Base-by-base conservation (phyloP, 2,888 invertebrate genomes). In the Petrophora chlorosata region DNA sequence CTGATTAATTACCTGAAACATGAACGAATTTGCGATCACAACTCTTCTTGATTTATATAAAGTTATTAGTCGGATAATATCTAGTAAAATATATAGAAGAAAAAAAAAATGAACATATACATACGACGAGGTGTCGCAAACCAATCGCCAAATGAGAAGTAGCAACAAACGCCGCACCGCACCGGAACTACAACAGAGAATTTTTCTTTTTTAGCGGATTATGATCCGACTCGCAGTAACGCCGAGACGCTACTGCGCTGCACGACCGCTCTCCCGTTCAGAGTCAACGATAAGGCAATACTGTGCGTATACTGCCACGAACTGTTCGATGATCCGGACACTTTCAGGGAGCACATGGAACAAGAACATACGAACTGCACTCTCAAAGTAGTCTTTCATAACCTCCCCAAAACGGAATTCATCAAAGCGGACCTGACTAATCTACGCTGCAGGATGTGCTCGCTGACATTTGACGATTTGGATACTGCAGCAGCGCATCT, bases 221-320 rank as follows among this genome's bases (percentile, higher is more conserved):
- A 73, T 61, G 86, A 85, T 70, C 80, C 84, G 53, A 75, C 84
- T 65, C 76, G 87, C 59, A 64, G 73, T 56, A 89, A 89, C 76
- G 87, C 87, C 56, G 82, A 81, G 66, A 72, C 67, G 43, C 72
- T 89, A 53, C 67, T 89, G 57, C 75, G 79, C 48, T 75, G 69
- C 73, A 80, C 86, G n/a, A 88, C 87, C 53, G 88, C 86, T 19
- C 85, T 81, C 61, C 88, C 88, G 25, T 89, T 89, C 73, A 70
- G 87, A 49, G 85, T 88, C 30, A 84, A 84, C 69, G 83, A 85
- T 71, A 88, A 83, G 51, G 80, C 81, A 10, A 80, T 87, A 65
- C 73, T 86, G 35, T 89, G 89, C 76, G 87, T 87, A 43, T 87
- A 82, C 76, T 89, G 87, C 69, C 81, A 82, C 53, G 86, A 85